Conservation (phyloP, 2,888 invertebrate species). For the Volucella bombylans region DNA sequence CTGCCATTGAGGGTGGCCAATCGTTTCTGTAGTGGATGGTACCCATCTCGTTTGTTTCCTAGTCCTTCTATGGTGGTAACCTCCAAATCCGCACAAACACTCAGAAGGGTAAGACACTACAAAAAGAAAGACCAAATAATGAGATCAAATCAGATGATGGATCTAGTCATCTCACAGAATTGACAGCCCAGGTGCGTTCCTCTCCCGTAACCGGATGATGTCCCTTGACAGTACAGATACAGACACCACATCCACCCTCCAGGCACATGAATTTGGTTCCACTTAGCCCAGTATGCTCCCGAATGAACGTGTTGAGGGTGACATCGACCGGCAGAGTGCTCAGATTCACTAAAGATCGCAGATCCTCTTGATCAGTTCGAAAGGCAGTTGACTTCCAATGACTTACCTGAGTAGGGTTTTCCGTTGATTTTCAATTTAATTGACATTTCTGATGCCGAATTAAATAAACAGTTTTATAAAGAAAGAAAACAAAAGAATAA, state of each 20-base stretch:
- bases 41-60: slow-evolving; percentile 86
- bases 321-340: slow-evolving; percentile 82
- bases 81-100: slow-evolving; percentile 86
- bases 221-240: slow-evolving; percentile 83
- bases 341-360: slow-evolving; percentile 76
- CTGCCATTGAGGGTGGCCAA: slow-evolving; percentile 87
- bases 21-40: slow-evolving; percentile 87
- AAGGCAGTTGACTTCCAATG: background rate
- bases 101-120: slow-evolving; percentile 86
- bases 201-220: slow-evolving; percentile 75
- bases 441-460: slow-evolving; percentile 71
- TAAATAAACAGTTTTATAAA: slow-evolving; percentile 26
- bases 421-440: slow-evolving; percentile 63
- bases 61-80: slow-evolving; percentile 90
- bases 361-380: background rate
- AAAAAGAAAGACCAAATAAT: background rate
- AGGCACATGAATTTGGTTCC: slow-evolving; percentile 87
- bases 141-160: background rate
- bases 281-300: slow-evolving; percentile 84
- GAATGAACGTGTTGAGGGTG: slow-evolving; percentile 85
- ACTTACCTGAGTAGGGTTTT: slow-evolving; percentile 55
- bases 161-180: slow-evolving; percentile 84
- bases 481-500: background rate
- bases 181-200: slow-evolving; percentile 84
- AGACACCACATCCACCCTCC: slow-evolving; percentile 88